Base-by-base conservation (phyloP, 2,797 vertebrate genomes). In the Microctenopoma lineatum region DNA sequence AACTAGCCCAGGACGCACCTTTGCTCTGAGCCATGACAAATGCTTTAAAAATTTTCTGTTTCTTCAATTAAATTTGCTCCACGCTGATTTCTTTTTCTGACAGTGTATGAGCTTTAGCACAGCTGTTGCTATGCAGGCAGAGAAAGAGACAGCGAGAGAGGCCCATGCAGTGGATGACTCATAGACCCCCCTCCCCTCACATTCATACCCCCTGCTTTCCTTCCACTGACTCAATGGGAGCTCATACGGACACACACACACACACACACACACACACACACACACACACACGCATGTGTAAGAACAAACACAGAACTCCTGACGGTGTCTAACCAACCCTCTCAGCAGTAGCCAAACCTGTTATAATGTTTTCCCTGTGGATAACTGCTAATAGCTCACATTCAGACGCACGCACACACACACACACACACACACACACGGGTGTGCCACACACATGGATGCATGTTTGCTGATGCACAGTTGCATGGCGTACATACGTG, bases 151-250 rank as follows among this genome's bases (percentile, higher is more conserved):
- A 54, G 78, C 86, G 74, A 78, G 75, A 84, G 76, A 89, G 85
- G 86, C 80, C 80, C 85, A 87, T 88, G 88, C 84, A 76, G 88
- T 74, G 75, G 86, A 90, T 91, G 90, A 93, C 78, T 93, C 87
- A 90, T 85, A 81, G 81, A 65, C 72, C 75, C 80, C 77, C 58
- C 69, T 56, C 72, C 65, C 59, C 65, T 66, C 75, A 71, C 79
- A 77, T 75, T 73, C 79, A 81, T 76, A 77, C 75, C 77, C 82
- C 80, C 82, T 80, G 66, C 75, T 70, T 81, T 77, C 64, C 79
- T 71, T 82, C 64, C 72, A 85, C 84, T 87, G 83, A 90, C 87
- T 89, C 88, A 84, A 82, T 86, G 80, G 83, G 77, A 81, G 81
- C 75, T 77, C 79, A 79, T 75, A 77, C 61, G 81, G 78, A 80